Conservation (phyloP, 2,113 vertebrate species). For the Sinocyclocheilus rhinocerous region DNA sequence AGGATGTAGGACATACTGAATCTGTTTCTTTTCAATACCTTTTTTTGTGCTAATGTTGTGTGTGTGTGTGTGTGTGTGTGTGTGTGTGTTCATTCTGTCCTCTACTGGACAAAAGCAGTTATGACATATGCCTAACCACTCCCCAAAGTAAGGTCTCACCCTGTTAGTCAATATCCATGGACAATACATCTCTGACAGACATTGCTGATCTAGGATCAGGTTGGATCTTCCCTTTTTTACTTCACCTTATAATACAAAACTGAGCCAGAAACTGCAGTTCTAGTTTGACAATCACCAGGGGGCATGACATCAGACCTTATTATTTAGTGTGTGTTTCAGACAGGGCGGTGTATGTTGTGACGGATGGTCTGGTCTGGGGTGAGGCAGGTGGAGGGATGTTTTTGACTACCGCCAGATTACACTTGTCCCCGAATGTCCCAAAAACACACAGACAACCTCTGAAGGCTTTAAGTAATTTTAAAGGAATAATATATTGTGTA, state of each 20-base stretch:
- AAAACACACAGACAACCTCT: neutral
- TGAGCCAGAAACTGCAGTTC: neutral
- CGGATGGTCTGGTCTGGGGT: slow-evolving; percentile 40
- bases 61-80: neutral
- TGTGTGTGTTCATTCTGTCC: slow-evolving; percentile 3
- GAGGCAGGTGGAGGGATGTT: slow-evolving; percentile 37
- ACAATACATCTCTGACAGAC: neutral
- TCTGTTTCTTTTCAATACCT: neutral
- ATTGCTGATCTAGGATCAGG: slow-evolving; percentile 3
- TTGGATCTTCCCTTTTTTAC: neutral
- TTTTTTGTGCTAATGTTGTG: neutral
- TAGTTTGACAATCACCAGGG: slow-evolving; percentile 14
- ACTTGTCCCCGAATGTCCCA: slow-evolving; percentile 3
- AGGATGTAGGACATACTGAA: neutral
- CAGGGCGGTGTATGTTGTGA: slow-evolving; percentile 35
- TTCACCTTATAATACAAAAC: neutral
- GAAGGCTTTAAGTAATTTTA: neutral
- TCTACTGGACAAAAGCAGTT: slow-evolving; percentile 22
- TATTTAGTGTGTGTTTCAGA: slow-evolving; percentile 24
- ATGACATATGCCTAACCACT: neutral
- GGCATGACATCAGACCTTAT: slow-evolving; percentile 7
- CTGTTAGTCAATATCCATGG: neutral
- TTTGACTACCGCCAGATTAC: slow-evolving; percentile 48
- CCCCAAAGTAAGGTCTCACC: neutral
- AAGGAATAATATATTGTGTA: neutral